Percentiles rank a stretch among this genome's conserved stretches.
These are phyloP conservation scores for Cephus cinctus DNA, from an alignment of 1,140 invertebrate species.

Conservation along the genomic window DNA sequence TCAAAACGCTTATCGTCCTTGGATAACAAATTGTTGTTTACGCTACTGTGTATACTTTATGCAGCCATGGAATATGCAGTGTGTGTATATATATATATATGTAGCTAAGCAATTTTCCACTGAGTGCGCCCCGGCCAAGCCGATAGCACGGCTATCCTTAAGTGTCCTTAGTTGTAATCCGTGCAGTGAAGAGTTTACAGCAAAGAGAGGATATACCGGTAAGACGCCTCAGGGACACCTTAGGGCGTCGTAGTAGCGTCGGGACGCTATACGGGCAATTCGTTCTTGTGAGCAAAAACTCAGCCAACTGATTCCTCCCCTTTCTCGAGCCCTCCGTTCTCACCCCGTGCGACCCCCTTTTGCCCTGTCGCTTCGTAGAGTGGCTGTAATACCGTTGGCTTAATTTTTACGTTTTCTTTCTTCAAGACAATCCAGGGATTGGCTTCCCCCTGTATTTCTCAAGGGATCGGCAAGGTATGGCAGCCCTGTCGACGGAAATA, in stretches of 20 bases:
- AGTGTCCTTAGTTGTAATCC: not conserved
- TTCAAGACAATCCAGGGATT: constrained; percentile 28
- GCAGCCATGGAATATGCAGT: no score
- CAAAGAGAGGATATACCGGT: not conserved
- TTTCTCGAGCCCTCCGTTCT: no score
- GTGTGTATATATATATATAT: no score
- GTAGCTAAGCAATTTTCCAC: no score
- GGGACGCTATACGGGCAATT: constrained; percentile 4
- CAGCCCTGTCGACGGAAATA: no score
- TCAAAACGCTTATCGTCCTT: no score
- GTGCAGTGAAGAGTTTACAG: not conserved
- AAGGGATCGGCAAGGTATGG: no score
- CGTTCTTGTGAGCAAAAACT: not conserved
- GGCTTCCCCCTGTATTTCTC: constrained; percentile 32
- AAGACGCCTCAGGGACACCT: constrained; percentile 1
- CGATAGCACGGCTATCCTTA: no score
- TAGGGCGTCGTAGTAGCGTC: not conserved
- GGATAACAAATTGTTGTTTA: no score
- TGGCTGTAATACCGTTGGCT: constrained; percentile 15
- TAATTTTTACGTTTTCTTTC: constrained; percentile 26
- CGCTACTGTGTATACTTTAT: no score
- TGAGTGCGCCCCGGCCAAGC: no score
- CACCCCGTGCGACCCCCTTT: no score
- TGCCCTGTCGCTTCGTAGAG: constrained; percentile 4
- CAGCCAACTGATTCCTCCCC: not conserved